These are phyloP conservation scores for Leptopterna dolabrata DNA, from an alignment of 2,888 invertebrate genomes.

Conservation along the genomic window DNA sequence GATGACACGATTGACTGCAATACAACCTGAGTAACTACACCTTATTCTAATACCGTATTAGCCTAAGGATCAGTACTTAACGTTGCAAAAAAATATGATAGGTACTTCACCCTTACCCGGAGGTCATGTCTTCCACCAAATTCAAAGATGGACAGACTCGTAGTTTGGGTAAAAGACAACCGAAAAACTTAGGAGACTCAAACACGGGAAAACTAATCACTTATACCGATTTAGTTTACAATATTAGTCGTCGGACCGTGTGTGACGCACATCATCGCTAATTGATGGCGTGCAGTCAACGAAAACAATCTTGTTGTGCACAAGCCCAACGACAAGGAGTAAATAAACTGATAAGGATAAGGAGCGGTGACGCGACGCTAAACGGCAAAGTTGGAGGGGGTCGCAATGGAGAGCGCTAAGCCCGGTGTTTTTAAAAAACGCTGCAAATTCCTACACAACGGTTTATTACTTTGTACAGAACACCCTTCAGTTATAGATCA, in stretches of 20 bases:
- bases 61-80: neutral
- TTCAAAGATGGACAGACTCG: neutral
- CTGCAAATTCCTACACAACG: no score
- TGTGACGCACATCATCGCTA: conserved; percentile 13
- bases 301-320: conserved; percentile 23
- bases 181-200: neutral
- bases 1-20: no score
- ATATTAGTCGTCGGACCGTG: neutral
- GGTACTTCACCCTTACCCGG: neutral
- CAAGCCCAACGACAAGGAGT: neutral
- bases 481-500: no score
- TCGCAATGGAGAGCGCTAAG: neutral
- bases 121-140: neutral
- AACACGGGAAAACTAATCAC: neutral
- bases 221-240: neutral
- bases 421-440: no score
- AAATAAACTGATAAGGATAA: conserved; percentile 49
- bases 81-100: neutral
- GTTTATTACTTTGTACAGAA: no score
- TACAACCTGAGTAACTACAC: no score
- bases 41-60: no score
- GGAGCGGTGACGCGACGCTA: neutral
- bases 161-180: neutral
- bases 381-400: neutral
- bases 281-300: conserved; percentile 16